A percentile compares a stretch with the other conserved stretches of the same genome.
Conservation (phyloP, 2,113 vertebrate species). For the Nothocercus nigrocapillus region DNA sequence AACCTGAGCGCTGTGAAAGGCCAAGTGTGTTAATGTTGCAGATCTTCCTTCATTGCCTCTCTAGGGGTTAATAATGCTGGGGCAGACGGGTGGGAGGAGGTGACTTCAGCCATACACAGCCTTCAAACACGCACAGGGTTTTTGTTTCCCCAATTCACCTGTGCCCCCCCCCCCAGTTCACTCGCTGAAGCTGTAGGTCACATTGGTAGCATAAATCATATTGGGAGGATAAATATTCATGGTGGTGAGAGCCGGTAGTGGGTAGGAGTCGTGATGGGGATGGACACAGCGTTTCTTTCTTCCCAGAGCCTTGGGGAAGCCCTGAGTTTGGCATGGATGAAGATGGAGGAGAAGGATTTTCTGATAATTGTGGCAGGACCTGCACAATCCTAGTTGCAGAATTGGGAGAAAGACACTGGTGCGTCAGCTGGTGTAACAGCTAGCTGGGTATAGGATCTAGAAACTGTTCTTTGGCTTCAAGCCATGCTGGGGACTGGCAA, state of each 20-base stretch:
- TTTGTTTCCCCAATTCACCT: neutral
- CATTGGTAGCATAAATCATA: neutral
- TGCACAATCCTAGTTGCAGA: neutral
- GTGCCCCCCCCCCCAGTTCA: rapidly evolving
- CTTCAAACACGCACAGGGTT: neutral
- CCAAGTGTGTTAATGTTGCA: neutral
- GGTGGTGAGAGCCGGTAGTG: neutral
- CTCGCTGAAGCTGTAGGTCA: neutral
- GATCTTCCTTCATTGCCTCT: neutral
- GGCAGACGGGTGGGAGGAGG: neutral
- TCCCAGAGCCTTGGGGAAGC: neutral
- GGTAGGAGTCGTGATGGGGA: neutral
- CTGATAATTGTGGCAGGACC: neutral
- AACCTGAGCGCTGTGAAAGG: neutral
- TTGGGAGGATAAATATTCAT: neutral
- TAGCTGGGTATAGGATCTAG: too few species aligned
- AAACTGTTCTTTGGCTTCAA: neutral
- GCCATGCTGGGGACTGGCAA: neutral
- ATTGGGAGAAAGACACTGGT: neutral
- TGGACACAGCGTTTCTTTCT: neutral
- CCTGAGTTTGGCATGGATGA: neutral
- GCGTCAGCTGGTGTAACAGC: too few species aligned
- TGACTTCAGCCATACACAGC: neutral
- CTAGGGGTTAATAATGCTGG: neutral
- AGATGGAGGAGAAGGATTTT: neutral